phyloP scores from a whole-genome alignment of 2,113 vertebrate species.

The Pimephales promelas region DNA sequence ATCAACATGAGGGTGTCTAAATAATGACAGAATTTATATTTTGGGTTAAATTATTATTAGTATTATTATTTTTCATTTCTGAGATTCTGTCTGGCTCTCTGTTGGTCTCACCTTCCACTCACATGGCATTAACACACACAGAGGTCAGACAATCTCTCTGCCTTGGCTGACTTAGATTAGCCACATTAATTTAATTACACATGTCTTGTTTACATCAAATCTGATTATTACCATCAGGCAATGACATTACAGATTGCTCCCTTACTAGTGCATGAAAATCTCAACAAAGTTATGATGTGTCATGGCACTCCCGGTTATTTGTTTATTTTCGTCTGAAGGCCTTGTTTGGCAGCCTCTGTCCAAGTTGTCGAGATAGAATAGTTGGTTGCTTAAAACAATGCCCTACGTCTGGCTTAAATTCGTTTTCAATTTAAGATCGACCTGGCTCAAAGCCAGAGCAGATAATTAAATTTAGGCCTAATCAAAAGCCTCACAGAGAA shows the following conservation, averaged over 20 bases:
- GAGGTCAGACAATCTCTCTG: neutral
- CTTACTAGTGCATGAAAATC: conserved; percentile 31
- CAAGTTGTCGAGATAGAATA: neutral
- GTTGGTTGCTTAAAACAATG: neutral
- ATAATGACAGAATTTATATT: neutral
- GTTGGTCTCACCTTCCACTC: neutral
- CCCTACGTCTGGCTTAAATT: neutral
- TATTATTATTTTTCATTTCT: neutral
- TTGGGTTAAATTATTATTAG: neutral
- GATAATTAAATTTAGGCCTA: neutral
- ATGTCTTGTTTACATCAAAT: conserved; percentile 54
- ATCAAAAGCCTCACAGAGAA: conserved; percentile 19
- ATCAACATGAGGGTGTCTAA: neutral
- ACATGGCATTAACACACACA: neutral
- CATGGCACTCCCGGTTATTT: neutral
- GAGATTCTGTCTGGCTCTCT: neutral
- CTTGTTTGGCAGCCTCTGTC: neutral
- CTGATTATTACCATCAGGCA: conserved; percentile 50
- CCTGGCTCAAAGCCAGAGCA: neutral
- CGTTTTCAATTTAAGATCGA: neutral
- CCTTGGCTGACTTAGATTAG: conserved; percentile 48
- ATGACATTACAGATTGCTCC: conserved; percentile 20
- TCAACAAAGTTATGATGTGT: conserved; percentile 20
- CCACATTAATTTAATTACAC: conserved; percentile 55
- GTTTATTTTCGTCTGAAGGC: conserved; percentile 17